These are phyloP conservation scores for Lysandra bellargus DNA, from an alignment of 2,888 invertebrate species.

Conservation along the genomic window DNA sequence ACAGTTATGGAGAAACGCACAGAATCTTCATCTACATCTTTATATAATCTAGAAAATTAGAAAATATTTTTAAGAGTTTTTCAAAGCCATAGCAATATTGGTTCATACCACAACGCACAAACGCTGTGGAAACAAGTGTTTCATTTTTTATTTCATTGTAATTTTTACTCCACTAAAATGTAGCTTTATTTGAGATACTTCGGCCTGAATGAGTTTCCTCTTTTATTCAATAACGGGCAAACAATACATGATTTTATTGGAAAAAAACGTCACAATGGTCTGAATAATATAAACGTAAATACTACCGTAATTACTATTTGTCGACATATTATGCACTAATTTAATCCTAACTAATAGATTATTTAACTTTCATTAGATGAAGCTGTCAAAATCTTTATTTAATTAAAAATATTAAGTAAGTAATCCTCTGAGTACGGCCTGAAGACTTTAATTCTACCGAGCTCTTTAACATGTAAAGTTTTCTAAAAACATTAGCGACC, in stretches of 20 bases:
- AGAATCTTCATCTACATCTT: no score
- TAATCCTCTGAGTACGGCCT: no score
- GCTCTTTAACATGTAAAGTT: background rate
- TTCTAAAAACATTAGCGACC: background rate
- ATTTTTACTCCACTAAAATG: constrained; percentile 22
- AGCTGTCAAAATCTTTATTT: background rate
- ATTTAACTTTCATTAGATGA: no score
- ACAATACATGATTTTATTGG: constrained; percentile 20
- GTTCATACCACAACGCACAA: background rate
- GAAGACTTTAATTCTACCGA: background rate
- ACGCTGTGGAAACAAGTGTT: background rate
- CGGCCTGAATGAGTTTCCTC: constrained; percentile 18
- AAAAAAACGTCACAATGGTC: background rate
- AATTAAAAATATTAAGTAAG: no score
- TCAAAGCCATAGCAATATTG: background rate
- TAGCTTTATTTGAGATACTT: constrained; percentile 27
- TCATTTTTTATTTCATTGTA: constrained; percentile 5
- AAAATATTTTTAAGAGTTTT: no score
- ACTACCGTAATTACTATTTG: background rate
- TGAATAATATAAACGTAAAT: background rate
- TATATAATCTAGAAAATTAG: no score
- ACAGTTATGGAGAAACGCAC: no score
- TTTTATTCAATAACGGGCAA: constrained; percentile 29
- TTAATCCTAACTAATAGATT: no score
- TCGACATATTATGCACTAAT: background rate